Percentiles rank a stretch among this genome's conserved stretches.
Conservation (phyloP, 2,113 vertebrate genomes). For the Nestor notabilis region DNA sequence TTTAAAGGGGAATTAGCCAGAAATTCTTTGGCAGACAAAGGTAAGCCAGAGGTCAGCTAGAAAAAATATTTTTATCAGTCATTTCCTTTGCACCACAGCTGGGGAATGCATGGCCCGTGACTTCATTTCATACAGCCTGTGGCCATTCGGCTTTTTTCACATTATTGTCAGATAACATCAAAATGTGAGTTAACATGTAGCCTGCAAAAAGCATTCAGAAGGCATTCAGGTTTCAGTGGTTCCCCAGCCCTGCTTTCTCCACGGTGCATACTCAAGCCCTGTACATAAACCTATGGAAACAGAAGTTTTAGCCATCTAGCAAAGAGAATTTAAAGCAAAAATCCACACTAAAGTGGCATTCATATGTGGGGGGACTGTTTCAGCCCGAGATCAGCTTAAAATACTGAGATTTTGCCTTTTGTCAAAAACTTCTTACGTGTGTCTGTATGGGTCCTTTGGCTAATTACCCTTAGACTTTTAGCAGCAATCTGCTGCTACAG, state of each 20-base stretch:
- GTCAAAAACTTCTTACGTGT: not conserved
- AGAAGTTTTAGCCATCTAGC: not conserved
- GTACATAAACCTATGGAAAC: not conserved
- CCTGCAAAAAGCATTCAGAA: not conserved
- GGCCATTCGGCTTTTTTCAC: not conserved
- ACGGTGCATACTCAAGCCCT: not conserved
- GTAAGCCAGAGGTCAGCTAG: conserved; percentile 46
- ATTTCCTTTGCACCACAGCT: conserved; percentile 58
- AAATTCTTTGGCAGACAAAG: conserved; percentile 56
- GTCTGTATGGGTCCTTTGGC: not conserved
- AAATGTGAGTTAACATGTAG: conserved; percentile 22
- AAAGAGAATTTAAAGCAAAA: not conserved
- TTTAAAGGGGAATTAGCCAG: conserved; percentile 5
- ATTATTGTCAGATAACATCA: conserved; percentile 32
- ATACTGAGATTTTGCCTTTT: not conserved
- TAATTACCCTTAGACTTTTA: not conserved
- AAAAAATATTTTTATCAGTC: conserved; percentile 56
- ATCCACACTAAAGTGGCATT: not conserved
- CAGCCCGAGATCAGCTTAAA: not conserved
- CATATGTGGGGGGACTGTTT: not conserved
- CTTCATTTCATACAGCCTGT: conserved; percentile 25
- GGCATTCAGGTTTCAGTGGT: not conserved
- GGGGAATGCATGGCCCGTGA: conserved; percentile 20
- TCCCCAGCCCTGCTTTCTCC: not conserved
- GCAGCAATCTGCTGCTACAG: not conserved